Base-by-base conservation (phyloP, 2,113 vertebrate genomes). In the Aphyosemion australe region DNA sequence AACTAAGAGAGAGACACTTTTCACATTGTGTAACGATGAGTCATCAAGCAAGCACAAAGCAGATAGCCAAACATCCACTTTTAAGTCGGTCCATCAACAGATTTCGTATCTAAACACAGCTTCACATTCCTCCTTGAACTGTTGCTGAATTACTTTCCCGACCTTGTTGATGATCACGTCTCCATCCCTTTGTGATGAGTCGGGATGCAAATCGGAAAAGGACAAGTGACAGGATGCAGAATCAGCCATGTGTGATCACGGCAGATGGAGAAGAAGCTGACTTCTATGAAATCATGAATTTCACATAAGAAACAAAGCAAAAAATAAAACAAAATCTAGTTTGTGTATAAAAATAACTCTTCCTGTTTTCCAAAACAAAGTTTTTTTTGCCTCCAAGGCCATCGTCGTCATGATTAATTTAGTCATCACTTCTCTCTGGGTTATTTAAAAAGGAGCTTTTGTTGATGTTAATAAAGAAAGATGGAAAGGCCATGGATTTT, bases 1-100 rank as follows among this genome's bases (percentile, higher is more conserved):
- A 61, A 41, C 65, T 19, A 61, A 50, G 65, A 69, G 62, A 61
- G 61, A n/a, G 7, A 52, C 15, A 32, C 2, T 32, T 31, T 26
- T 8, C 45, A n/a, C 45, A 18, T 47, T n/a, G 66, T 70, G 58
- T 56, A 71, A 60, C 69, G 50, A 52, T 65, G 78, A 69, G 45
- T 50, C 84, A 76, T 82, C 34, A 14, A 58, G 57, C 42, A 31
- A 74, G 77, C 72, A 55, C 64, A 72, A 74, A 62, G 78, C 71
- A 32, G 61, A 79, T 64, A 65, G 70, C 57, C 49, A 45, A 3
- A 2, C 6, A 16, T 67, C 32, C 32, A 34, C 41, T 32, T 65
- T 64, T 4, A 7, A 65, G 61, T 68, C 56, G 12, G 45, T 75
- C n/a, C 58, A 48, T 69, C 49, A 15, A 18, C 68, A 12, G 19